A percentile compares a stretch with the other conserved stretches of the same genome.
phyloP scores from a whole-genome alignment of 1,140 invertebrate species.

The Nymphalis io region DNA sequence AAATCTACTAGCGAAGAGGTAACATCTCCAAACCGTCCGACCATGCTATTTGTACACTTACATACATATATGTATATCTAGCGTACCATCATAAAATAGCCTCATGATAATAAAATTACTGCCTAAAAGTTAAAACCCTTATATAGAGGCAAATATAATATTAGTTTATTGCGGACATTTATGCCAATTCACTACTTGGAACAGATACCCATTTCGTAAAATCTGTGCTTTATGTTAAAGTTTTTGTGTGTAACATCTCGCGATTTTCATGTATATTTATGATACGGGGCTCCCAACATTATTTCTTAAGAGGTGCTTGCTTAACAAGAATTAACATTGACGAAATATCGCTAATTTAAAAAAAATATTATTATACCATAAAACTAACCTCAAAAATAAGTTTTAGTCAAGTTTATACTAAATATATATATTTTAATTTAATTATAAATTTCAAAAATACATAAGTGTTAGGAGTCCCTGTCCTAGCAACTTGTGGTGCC shows the following conservation, averaged over 20 bases:
- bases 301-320: background rate
- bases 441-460: background rate
- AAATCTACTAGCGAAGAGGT: constrained; percentile 97
- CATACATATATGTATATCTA: constrained; percentile 5
- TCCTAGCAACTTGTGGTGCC: constrained; percentile 56
- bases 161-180: constrained; percentile 26
- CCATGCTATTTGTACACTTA: too few species aligned
- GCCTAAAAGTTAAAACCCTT: background rate
- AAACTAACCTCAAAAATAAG: background rate
- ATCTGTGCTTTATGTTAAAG: constrained; percentile 40
- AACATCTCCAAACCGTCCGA: constrained; percentile 52
- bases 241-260: constrained; percentile 33
- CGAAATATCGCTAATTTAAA: too few species aligned
- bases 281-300: constrained; percentile 43
- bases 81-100: constrained; percentile 15
- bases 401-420: background rate
- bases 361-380: background rate
- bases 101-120: constrained; percentile 16
- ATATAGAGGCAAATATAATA: background rate
- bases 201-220: constrained; percentile 36
- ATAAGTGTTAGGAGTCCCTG: constrained; percentile 52
- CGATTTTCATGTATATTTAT: constrained; percentile 38
- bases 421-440: background rate
- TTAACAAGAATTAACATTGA: constrained; percentile 5
- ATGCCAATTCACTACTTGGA: constrained; percentile 17